Evolutionary conservation across 2,113 vertebrate genomes (phyloP), one percentile per base, ranked within the genome.

Genomic region (Nettapus auritus): DNA sequence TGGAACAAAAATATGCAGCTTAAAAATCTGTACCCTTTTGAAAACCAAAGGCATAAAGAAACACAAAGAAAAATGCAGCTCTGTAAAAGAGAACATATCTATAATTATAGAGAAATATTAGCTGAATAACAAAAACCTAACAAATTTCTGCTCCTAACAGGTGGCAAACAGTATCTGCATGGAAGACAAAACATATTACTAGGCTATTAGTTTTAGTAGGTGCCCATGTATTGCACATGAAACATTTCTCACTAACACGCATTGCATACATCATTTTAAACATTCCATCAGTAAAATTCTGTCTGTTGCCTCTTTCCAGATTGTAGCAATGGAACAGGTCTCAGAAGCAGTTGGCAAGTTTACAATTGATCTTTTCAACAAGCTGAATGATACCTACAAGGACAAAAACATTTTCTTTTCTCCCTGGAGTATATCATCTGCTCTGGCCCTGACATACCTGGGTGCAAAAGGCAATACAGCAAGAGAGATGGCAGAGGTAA

Each of bases 341-440:
- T 97, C 97, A 70, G 86, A 73, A 81, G 98, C 99, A 44, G 97
- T 99, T 91, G 98, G 98, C 2, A 74, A 40, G 6, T 99, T 99
- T 70, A 97, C 98, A 12, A 29, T 99, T 92, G 98, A 98, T 33
- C 96, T 99, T 86, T 98, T 98, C 91, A 98, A 97, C 75, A 98
- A 97, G 29, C 77, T 99, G 86, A 98, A 97, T 92, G 96, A 97
- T 33, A 11, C 17, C 2, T 95, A 91, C 1, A 52, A 97, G 8
- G 64, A 48, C 0, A 96, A 97, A 29, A 99, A 99, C 67, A 44
- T 99, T 90, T 99, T 99, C 81, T 55, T 99, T 60, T 99, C 98
- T 4, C 98, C 99, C 0, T 97, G 98, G 95, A 99, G 99, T 91
- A 97, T 99, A 97, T 98, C 99, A 13, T 97, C 98, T 8, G 98